Evolutionary conservation across 2,888 invertebrate genomes (phyloP).

Genomic region (Beris chalybata): DNA sequence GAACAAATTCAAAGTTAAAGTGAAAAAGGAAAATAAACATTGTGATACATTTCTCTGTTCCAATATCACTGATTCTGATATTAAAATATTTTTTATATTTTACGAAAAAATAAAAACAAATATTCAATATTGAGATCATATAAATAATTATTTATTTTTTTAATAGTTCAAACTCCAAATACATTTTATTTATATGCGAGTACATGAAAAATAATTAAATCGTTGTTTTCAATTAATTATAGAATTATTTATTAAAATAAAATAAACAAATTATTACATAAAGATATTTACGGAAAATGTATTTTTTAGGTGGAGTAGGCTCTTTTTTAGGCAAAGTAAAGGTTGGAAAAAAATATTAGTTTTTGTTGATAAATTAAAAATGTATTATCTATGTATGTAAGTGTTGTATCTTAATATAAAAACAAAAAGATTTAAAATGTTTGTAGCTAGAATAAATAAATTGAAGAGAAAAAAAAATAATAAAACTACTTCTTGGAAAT

Average conservation of each 20-base stretch:
- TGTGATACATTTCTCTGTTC: slow-evolving; percentile 28
- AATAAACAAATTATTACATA: too few relatives aligned
- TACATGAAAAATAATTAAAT: too few relatives aligned
- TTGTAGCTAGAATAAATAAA: slow-evolving; percentile 29
- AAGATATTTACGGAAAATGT: not conserved
- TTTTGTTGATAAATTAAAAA: slow-evolving; percentile 12
- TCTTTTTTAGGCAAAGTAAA: slow-evolving; percentile 6
- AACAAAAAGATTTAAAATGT: slow-evolving; percentile 6
- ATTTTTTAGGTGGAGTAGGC: slow-evolving; percentile 5
- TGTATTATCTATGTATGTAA: slow-evolving; percentile 21
- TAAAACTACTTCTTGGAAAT: slow-evolving; percentile 16
- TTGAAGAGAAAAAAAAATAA: slow-evolving; percentile 14
- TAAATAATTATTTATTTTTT: too few relatives aligned
- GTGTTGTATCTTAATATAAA: slow-evolving; percentile 24
- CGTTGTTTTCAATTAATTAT: too few relatives aligned
- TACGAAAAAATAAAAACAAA: slow-evolving; percentile 2
- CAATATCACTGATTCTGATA: slow-evolving; percentile 6
- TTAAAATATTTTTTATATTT: slow-evolving; percentile 27
- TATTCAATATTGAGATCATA: too few relatives aligned
- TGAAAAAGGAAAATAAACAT: slow-evolving; percentile 22
- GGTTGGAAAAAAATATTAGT: not conserved
- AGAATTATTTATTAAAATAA: too few relatives aligned
- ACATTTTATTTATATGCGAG: too few relatives aligned
- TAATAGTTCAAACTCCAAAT: too few relatives aligned
- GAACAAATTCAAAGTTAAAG: too few relatives aligned